Conservation (phyloP, 2,113 vertebrate species). For the Callipepla californica region DNA sequence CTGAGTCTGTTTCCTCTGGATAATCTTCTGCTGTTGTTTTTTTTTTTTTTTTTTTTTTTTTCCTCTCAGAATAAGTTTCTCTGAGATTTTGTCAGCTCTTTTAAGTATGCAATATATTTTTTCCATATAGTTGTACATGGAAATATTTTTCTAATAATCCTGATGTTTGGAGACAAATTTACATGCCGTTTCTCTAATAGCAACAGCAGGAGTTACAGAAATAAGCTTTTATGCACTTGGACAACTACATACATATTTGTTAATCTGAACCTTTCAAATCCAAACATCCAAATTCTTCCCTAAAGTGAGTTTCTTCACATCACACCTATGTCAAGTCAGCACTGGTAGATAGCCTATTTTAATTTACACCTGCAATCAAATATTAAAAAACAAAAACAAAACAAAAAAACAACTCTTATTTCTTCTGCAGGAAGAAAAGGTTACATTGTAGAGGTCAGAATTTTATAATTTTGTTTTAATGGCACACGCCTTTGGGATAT, state of each 20-base stretch:
- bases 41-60: no score
- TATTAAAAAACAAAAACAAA: constrained; percentile 28
- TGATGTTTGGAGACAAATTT: constrained; percentile 40
- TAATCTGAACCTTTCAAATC: constrained; percentile 43
- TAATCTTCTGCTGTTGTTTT: fast-evolving
- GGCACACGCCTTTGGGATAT: constrained; percentile 51
- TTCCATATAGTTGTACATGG: neutral
- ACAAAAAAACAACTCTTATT: no score
- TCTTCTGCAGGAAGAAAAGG: constrained; percentile 33
- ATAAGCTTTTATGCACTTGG: constrained; percentile 24
- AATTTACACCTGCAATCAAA: constrained; percentile 14
- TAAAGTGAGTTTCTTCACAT: constrained; percentile 36
- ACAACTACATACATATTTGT: constrained; percentile 52
- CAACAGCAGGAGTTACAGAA: constrained; percentile 35
- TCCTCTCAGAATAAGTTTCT: neutral
- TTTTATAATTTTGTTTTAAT: constrained; percentile 58
- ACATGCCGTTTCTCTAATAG: neutral
- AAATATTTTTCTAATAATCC: neutral
- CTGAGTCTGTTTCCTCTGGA: neutral
- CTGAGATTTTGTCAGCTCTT: neutral
- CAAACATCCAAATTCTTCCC: constrained; percentile 41
- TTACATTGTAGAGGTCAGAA: constrained; percentile 41
- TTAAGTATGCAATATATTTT: neutral
- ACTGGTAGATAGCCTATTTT: constrained; percentile 25
- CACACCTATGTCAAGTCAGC: constrained; percentile 37